A percentile compares a stretch with the other conserved stretches of the same genome.
Conservation (phyloP, 2,888 invertebrate species). For the Drosophila lacicola region DNA sequence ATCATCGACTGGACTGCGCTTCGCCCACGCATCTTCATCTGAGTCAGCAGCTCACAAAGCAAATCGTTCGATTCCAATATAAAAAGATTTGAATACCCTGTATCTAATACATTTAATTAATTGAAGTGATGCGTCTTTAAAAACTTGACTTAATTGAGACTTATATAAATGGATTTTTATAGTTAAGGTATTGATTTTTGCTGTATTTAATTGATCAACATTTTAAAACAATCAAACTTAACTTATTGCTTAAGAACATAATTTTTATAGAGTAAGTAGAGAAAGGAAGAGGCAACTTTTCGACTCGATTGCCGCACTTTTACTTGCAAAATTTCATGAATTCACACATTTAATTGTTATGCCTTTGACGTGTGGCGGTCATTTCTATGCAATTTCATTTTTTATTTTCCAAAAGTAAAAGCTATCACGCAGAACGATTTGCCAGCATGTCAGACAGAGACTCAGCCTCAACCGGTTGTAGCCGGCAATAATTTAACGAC, state of each 20-base stretch:
- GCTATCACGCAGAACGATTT: constrained; percentile 16
- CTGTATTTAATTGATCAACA: no score
- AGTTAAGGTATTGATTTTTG: no score
- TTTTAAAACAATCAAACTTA: no score
- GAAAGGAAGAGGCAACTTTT: no score
- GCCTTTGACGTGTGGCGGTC: constrained; percentile 4
- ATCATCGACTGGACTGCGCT: constrained; percentile 1
- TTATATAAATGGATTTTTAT: no score
- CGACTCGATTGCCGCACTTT: neutral
- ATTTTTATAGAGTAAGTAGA: no score
- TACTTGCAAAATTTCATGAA: neutral
- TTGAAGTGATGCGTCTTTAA: neutral
- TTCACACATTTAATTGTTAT: constrained; percentile 10
- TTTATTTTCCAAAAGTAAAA: constrained; percentile 22
- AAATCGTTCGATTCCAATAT: neutral
- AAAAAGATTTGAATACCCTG: neutral
- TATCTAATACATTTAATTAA: neutral
- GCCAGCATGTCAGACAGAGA: neutral
- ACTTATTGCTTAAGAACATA: no score
- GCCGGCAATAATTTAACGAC: constrained; percentile 27
- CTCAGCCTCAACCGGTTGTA: constrained; percentile 41
- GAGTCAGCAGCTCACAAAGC: neutral
- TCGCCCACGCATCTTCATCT: constrained; percentile 12
- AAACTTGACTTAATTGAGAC: no score
- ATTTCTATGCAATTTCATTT: constrained; percentile 20